phyloP scores from a whole-genome alignment of 2,113 vertebrate genomes.

The Tetrao urogallus region DNA sequence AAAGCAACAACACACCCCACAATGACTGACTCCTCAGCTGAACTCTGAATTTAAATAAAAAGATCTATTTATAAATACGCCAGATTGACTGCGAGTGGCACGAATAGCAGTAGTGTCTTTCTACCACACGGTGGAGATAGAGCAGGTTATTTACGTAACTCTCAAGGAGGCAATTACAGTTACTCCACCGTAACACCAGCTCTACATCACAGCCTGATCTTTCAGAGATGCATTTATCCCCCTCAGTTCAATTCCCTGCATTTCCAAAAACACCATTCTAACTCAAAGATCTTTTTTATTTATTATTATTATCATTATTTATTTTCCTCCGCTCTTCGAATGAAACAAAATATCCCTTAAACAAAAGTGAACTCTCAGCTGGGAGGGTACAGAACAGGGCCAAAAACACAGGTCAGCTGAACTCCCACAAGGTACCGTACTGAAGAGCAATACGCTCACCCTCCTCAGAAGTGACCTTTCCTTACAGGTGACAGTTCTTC shows the following conservation, averaged over 20 bases:
- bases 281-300: neutral
- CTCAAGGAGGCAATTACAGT: neutral
- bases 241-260: neutral
- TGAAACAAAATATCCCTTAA: neutral
- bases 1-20: neutral
- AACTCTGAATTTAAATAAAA: neutral
- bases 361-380: neutral
- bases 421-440: neutral
- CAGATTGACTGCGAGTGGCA: neutral
- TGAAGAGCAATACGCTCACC: neutral
- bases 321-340: neutral
- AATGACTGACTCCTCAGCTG: conserved; percentile 3
- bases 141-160: conserved; percentile 21
- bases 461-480: neutral
- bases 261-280: neutral
- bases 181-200: neutral
- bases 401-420: neutral
- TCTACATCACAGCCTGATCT: neutral
- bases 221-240: rapidly evolving
- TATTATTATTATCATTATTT: no score
- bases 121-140: conserved; percentile 72
- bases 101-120: neutral
- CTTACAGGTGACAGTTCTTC: neutral
- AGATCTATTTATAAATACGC: neutral
- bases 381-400: rapidly evolving